A percentile compares a stretch with the other conserved stretches of the same genome.
Conservation (phyloP, 2,113 vertebrate species). For the Rhombomys opimus region DNA sequence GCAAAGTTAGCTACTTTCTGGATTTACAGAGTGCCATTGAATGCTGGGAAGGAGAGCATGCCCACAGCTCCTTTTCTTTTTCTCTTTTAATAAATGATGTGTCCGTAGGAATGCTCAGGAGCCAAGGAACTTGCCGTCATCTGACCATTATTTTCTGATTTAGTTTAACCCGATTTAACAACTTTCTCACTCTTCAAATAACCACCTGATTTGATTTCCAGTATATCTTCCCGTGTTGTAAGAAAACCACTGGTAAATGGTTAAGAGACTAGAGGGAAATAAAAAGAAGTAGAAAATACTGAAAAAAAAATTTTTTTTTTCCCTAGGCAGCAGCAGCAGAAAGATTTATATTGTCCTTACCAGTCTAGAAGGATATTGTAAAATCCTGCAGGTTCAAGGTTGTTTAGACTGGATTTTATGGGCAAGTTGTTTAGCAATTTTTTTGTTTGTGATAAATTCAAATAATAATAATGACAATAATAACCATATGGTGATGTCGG, state of each 20-base stretch:
- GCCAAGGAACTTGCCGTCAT: background rate
- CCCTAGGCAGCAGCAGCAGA: background rate
- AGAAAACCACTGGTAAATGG: conserved; percentile 31
- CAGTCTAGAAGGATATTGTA: conserved; percentile 46
- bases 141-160: background rate
- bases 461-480: conserved; percentile 30
- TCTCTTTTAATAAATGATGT: background rate
- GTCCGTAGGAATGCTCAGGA: background rate
- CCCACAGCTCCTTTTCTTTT: background rate
- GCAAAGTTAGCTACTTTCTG: background rate
- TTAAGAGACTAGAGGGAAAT: background rate
- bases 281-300: background rate
- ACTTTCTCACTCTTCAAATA: conserved; percentile 30
- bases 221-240: conserved; percentile 3
- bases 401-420: conserved; percentile 59
- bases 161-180: background rate
- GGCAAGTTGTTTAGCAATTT: conserved; percentile 71
- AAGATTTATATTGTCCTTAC: conserved; percentile 32
- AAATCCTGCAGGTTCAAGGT: conserved; percentile 44
- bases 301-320: conserved; percentile 24
- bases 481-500: too few species aligned
- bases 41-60: background rate
- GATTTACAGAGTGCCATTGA: background rate
- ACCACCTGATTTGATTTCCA: conserved; percentile 37
- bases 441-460: conserved; percentile 61